Percentiles rank a stretch among this genome's conserved stretches.
These are phyloP conservation scores for Molorchus minor DNA, from an alignment of 2,888 invertebrate genomes.

Conservation along the genomic window DNA sequence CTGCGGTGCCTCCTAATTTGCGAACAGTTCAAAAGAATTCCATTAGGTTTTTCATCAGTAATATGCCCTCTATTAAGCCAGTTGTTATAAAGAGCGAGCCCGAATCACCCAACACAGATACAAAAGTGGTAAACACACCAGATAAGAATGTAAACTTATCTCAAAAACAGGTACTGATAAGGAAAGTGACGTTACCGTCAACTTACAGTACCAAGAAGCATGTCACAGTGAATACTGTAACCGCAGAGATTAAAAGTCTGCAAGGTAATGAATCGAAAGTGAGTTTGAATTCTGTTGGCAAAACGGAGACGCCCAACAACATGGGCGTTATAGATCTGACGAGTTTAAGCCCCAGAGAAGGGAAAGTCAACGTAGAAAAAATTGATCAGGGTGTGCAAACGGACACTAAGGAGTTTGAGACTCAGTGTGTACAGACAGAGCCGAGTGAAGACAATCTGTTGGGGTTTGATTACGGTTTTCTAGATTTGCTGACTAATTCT, in stretches of 20 bases:
- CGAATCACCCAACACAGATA: constrained; percentile 17
- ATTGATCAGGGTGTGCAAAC: no score
- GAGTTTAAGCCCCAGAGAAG: constrained; percentile 16
- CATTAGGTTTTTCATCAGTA: no score
- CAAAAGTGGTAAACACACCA: constrained; percentile 18
- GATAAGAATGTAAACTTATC: constrained; percentile 12
- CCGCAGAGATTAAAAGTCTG: no score
- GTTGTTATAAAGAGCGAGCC: constrained; percentile 1
- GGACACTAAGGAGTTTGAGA: neutral
- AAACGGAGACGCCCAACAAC: no score
- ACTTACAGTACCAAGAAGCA: no score
- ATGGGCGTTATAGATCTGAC: no score
- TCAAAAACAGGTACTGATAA: constrained; percentile 16
- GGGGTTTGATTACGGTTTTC: neutral
- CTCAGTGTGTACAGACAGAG: constrained; percentile 22
- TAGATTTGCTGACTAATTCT: neutral
- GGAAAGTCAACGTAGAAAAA: no score
- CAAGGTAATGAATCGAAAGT: no score
- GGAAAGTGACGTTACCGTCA: neutral
- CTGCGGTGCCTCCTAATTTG: constrained; percentile 23
- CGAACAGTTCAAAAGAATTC: no score
- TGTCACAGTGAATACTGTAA: no score
- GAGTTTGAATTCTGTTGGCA: no score
- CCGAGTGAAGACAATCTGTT: neutral
- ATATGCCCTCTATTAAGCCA: constrained; percentile 17